Percentiles rank a stretch among this genome's conserved stretches.
These are phyloP conservation scores for Leiothrix lutea DNA, from an alignment of 2,113 vertebrate genomes.

Conservation along the genomic window DNA sequence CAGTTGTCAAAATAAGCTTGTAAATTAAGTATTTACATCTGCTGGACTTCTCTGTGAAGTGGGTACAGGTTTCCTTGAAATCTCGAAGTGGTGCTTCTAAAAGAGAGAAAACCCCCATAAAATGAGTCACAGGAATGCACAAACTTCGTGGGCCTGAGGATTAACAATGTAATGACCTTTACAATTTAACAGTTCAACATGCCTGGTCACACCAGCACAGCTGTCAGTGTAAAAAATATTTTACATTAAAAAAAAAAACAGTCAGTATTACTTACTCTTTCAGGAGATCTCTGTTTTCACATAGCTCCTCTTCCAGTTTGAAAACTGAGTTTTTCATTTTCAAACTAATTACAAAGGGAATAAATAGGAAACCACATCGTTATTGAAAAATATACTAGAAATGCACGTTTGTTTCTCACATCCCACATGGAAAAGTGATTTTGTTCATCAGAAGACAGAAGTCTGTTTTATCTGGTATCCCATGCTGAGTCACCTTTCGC, in stretches of 20 bases:
- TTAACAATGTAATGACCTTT: background rate
- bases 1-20: background rate
- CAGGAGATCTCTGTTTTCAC: constrained; percentile 87
- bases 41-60: constrained; percentile 84
- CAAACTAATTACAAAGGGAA: constrained; percentile 78
- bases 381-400: constrained; percentile 1
- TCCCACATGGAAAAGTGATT: background rate
- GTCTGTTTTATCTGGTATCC: background rate
- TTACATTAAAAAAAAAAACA: background rate
- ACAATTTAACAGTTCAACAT: background rate
- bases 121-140: background rate
- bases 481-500: background rate
- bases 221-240: background rate
- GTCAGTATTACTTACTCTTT: constrained; percentile 81
- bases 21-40: constrained; percentile 78
- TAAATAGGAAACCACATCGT: background rate
- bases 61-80: constrained; percentile 87
- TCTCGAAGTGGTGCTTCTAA: constrained; percentile 82
- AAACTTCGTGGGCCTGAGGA: background rate
- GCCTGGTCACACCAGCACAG: background rate
- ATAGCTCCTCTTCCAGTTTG: constrained; percentile 88
- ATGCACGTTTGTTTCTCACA: background rate
- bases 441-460: background rate
- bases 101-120: background rate
- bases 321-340: constrained; percentile 87